Conservation (phyloP, 2,113 vertebrate species). For the Ptilonorhynchus violaceus region DNA sequence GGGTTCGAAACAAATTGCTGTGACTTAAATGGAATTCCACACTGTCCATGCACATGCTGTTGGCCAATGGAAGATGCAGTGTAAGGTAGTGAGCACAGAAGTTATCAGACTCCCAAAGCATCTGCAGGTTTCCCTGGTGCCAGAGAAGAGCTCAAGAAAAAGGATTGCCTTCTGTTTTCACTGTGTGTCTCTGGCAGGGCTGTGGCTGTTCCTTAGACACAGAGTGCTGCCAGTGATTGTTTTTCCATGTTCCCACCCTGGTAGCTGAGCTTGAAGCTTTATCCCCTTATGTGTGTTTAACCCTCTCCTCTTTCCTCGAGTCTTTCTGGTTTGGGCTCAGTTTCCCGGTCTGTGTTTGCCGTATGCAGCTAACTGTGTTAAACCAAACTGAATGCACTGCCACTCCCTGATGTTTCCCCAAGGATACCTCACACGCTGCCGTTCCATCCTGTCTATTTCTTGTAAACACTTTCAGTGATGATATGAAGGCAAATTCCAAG, state of each 20-base stretch:
- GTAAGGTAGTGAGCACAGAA: background rate
- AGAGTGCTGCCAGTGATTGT: background rate
- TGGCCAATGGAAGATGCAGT: background rate
- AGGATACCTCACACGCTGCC: constrained; percentile 21
- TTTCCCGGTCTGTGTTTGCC: background rate
- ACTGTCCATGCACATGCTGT: background rate
- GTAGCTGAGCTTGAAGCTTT: background rate
- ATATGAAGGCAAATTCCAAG: constrained; percentile 46
- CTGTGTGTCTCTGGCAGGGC: background rate
- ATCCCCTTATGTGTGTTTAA: background rate
- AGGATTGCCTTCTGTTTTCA: background rate
- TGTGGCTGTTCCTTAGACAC: background rate
- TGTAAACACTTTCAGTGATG: constrained; percentile 19
- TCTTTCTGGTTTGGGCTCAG: background rate
- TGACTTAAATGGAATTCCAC: background rate
- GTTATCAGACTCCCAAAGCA: background rate
- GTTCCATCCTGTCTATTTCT: background rate
- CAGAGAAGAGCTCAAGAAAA: background rate
- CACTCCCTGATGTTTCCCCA: constrained; percentile 15
- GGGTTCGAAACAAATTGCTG: background rate
- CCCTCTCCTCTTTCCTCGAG: background rate
- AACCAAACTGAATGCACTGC: constrained; percentile 13
- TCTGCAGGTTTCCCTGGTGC: background rate
- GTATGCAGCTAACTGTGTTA: background rate
- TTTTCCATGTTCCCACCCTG: background rate